phyloP scores from a whole-genome alignment of 1,140 invertebrate species.

The Latrodectus geometricus region DNA sequence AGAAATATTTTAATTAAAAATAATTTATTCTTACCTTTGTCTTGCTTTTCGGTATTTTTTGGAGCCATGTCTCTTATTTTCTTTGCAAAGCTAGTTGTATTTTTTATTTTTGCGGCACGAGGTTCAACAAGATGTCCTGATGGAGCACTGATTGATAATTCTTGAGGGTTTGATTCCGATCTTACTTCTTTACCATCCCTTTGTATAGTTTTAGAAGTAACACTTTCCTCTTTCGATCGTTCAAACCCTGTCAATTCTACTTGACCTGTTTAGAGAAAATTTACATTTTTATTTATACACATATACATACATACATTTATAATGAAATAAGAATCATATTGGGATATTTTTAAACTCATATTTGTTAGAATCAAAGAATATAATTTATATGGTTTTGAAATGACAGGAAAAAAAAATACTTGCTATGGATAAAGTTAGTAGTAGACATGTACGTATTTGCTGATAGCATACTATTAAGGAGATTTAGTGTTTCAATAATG shows the following conservation, averaged over 20 bases:
- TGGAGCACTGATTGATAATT: neutral
- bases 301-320: no score
- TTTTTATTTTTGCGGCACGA: neutral
- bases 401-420: no score
- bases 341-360: no score
- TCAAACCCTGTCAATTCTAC: constrained; percentile 23
- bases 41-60: neutral
- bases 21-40: neutral
- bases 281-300: no score
- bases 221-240: constrained; percentile 17
- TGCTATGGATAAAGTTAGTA: no score
- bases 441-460: no score
- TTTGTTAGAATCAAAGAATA: no score
- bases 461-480: no score
- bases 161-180: neutral
- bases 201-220: neutral
- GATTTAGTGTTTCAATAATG: no score
- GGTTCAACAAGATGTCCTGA: neutral
- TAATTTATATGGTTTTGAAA: no score
- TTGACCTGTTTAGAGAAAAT: constrained; percentile 12
- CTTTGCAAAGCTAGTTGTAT: neutral
- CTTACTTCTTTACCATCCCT: neutral
- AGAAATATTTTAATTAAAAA: neutral
- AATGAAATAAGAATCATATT: no score
- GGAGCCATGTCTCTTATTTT: constrained; percentile 3